Conservation (phyloP, 2,113 vertebrate species). For the Pardalotus punctatus region DNA sequence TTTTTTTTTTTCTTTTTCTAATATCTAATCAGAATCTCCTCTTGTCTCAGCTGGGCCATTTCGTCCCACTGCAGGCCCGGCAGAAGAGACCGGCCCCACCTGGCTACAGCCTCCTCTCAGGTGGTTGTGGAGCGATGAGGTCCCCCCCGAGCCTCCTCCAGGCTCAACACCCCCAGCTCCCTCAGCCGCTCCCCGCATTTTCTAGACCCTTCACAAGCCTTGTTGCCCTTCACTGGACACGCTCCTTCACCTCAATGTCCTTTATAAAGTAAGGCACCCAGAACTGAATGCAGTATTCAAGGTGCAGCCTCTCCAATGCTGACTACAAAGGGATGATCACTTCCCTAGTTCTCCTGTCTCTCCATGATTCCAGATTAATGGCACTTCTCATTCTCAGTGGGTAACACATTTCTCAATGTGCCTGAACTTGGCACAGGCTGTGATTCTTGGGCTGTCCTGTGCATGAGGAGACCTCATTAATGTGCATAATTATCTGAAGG, state of each 20-base stretch:
- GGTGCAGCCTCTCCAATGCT: background rate
- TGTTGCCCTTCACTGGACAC: background rate
- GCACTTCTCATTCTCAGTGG: background rate
- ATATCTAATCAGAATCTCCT: background rate
- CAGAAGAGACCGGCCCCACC: background rate
- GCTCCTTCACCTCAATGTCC: background rate
- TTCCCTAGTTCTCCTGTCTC: background rate
- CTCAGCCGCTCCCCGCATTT: background rate
- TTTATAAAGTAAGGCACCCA: background rate
- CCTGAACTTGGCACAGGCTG: background rate
- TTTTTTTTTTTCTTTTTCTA: background rate
- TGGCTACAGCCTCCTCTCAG: background rate
- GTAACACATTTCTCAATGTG: background rate
- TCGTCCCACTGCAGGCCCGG: background rate
- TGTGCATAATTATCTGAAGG: background rate
- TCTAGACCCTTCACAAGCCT: background rate
- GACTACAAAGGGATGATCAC: background rate
- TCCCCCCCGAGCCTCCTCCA: background rate
- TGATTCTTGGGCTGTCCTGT: background rate
- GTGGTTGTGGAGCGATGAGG: fast-evolving
- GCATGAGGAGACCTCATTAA: background rate
- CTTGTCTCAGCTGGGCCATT: background rate
- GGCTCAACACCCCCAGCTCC: background rate
- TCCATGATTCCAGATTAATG: background rate
- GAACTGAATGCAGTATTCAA: background rate